These are phyloP conservation scores for Oreochromis niloticus DNA, from an alignment of 2,113 vertebrate species.

Conservation along the genomic window DNA sequence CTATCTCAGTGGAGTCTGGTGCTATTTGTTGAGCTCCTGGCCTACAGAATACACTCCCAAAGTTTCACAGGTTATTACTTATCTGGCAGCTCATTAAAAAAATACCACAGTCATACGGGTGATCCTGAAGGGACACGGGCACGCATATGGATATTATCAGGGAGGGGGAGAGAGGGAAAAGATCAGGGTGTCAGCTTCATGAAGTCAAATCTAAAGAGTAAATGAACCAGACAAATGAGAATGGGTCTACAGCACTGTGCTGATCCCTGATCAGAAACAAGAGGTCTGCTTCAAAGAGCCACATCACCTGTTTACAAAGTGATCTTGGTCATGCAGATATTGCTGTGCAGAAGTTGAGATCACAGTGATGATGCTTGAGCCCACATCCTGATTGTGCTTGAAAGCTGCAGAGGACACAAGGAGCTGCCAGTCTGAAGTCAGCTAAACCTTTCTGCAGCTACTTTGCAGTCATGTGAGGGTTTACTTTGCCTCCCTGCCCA, in stretches of 20 bases:
- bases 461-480: neutral
- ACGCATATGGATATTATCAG: neutral
- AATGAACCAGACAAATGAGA: neutral
- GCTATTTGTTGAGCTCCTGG: slow-evolving; percentile 50
- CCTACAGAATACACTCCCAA: slow-evolving; percentile 34
- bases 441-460: neutral
- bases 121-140: neutral
- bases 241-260: neutral
- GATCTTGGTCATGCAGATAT: neutral
- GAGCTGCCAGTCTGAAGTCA: neutral
- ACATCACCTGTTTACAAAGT: neutral
- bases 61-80: slow-evolving; percentile 55
- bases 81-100: slow-evolving; percentile 37
- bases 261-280: neutral
- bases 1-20: slow-evolving; percentile 6
- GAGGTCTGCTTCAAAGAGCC: neutral
- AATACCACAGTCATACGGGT: neutral
- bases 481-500: neutral
- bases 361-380: neutral
- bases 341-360: neutral
- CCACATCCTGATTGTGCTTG: neutral
- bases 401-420: neutral
- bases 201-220: neutral
- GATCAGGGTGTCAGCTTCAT: neutral
- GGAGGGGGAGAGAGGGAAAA: neutral